phyloP scores from a whole-genome alignment of 2,888 invertebrate species.

The Acleris sparsana region DNA sequence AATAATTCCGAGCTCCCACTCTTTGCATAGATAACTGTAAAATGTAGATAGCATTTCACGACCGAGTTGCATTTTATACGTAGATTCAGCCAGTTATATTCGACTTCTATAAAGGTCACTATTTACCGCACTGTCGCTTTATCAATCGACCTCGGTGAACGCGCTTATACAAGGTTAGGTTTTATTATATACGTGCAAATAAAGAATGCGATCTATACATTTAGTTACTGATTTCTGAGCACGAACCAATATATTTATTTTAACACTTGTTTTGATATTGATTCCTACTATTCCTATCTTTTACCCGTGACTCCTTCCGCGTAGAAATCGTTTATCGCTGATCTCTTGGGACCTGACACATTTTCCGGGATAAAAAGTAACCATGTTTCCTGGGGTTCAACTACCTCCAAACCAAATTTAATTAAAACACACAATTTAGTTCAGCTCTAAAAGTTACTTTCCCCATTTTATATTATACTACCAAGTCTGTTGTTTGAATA shows the following conservation, averaged over 20 bases:
- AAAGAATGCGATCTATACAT: constrained; percentile 19
- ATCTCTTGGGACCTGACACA: too few relatives aligned
- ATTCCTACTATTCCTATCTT: too few relatives aligned
- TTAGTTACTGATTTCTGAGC: constrained; percentile 16
- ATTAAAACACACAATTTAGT: too few relatives aligned
- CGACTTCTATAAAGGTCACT: constrained; percentile 32
- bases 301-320: too few relatives aligned
- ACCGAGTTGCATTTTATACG: constrained; percentile 18
- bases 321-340: too few relatives aligned
- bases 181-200: constrained; percentile 30
- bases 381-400: too few relatives aligned
- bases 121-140: constrained; percentile 33
- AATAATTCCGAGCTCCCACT: neutral
- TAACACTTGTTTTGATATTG: neutral
- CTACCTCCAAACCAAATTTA: too few relatives aligned
- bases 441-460: too few relatives aligned
- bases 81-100: constrained; percentile 9
- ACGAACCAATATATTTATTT: constrained; percentile 1
- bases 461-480: too few relatives aligned
- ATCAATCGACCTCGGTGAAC: constrained; percentile 36
- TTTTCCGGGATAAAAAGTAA: too few relatives aligned
- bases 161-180: constrained; percentile 32
- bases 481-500: too few relatives aligned
- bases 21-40: constrained; percentile 12
- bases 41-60: constrained; percentile 13